Evolutionary conservation across 2,888 invertebrate species (phyloP), one percentile per base, ranked within the genome.

Genomic region (Sminthurides aquaticus): DNA sequence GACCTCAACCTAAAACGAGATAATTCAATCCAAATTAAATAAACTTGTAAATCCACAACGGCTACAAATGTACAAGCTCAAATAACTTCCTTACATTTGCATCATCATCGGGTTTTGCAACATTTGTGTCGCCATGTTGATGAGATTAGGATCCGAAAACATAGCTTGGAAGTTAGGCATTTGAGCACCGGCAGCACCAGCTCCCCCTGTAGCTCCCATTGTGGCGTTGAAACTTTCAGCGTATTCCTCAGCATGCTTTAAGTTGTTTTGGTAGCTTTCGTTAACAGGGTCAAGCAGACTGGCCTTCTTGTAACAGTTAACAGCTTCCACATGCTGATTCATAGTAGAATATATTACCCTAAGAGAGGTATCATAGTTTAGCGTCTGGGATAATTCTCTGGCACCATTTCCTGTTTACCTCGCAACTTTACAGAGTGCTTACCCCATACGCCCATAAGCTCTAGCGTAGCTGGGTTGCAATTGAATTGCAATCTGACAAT

Each of bases 381-480:
- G 43, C 43, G n/a, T n/a, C n/a, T n/a, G n/a, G n/a, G n/a, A n/a
- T n/a, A n/a, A n/a, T n/a, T n/a, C n/a, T n/a, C n/a, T n/a, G n/a
- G n/a, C n/a, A n/a, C n/a, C n/a, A n/a, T n/a, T n/a, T n/a, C n/a
- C n/a, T n/a, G n/a, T 8, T 11, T 8, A 22, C 15, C n/a, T 54
- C 24, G 54, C 54, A 8, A 20, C 18, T 52, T 52, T 52, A 20
- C 22, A 52, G 5, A 52, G 20, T 60, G 71, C 77, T 77, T 76
- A 84, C 80, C 91, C 97, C 78, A 96, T 84, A 66, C 97, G 85
- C 1, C 94, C 92, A 79, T 92, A 95, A 2, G 96, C 97, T 81
- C 98, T 97, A 75, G 93, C 88, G 79, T 99, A 99, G 68, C 85
- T 85, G 0, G 92, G 88, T 79, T 98, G 95, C 73, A 97, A 85